phyloP scores from a whole-genome alignment of 2,888 invertebrate genomes.

The Microplitis manilae region DNA sequence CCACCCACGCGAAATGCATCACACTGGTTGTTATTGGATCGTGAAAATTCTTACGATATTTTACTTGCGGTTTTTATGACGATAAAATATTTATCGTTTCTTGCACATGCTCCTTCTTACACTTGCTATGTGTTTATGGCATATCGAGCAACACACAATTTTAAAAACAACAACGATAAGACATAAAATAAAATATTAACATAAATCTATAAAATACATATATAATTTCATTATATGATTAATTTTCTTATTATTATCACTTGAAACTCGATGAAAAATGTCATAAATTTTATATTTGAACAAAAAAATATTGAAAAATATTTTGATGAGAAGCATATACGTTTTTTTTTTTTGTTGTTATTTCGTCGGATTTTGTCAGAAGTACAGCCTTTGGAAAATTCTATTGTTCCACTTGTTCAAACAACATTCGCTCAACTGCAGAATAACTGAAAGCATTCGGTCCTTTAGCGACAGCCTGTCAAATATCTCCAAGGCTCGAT shows the following conservation, averaged over 20 bases:
- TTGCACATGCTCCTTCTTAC: not conserved
- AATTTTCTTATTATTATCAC: not conserved
- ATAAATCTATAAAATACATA: not conserved
- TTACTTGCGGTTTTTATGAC: conserved; percentile 50
- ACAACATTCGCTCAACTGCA: conserved; percentile 1
- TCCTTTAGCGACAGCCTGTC: not conserved
- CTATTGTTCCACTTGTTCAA: conserved; percentile 1
- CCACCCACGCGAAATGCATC: not conserved
- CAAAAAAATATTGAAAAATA: not conserved
- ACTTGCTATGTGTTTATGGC: not conserved
- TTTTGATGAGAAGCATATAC: not conserved
- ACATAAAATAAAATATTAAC: not conserved
- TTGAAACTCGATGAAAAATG: not conserved
- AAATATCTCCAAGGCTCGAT: conserved; percentile 1
- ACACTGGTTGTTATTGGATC: conserved; percentile 15
- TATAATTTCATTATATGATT: not conserved
- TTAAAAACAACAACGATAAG: not conserved
- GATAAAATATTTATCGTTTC: conserved; percentile 59
- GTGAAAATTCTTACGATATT: conserved; percentile 42
- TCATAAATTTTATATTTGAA: not conserved
- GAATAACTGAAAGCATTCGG: conserved; percentile 1
- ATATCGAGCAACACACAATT: not conserved
- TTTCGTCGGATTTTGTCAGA: not conserved
- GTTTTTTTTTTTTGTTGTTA: too few species aligned
- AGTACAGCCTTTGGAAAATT: not conserved